A percentile compares a stretch with the other conserved stretches of the same genome.
Evolutionary conservation across 2,113 vertebrate species (phyloP).

Genomic region (Pachycephala philippinensis): DNA sequence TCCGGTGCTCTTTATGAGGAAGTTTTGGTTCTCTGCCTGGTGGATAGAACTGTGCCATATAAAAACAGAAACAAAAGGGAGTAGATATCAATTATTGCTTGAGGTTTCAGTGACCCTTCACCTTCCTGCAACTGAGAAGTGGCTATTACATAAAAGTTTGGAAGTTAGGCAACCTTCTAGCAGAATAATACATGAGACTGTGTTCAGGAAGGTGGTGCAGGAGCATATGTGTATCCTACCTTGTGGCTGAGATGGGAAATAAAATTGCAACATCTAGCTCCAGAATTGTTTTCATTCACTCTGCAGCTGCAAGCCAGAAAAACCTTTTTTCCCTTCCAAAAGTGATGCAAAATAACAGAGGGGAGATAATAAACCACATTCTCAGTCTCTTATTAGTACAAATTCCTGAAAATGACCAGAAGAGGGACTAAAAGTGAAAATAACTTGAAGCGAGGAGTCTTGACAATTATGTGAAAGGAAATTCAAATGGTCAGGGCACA

Average conservation of each 20-base stretch:
- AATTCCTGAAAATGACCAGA: background rate
- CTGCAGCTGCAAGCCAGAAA: background rate
- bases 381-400: background rate
- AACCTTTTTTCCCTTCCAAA: background rate
- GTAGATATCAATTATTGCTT: background rate
- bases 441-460: background rate
- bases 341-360: background rate
- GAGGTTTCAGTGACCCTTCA: background rate
- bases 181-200: background rate
- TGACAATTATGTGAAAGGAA: background rate
- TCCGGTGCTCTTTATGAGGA: background rate
- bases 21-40: background rate
- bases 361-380: background rate
- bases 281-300: background rate
- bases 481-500: background rate
- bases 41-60: background rate
- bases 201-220: background rate
- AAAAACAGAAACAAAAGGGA: background rate
- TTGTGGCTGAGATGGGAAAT: background rate
- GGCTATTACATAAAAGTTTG: background rate
- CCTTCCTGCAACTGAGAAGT: background rate
- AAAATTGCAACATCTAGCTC: background rate
- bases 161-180: background rate
- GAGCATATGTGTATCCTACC: background rate
- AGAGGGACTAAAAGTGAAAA: background rate